These are phyloP conservation scores for Helogale parvula DNA, from an alignment of 2,113 vertebrate genomes.

Conservation along the genomic window DNA sequence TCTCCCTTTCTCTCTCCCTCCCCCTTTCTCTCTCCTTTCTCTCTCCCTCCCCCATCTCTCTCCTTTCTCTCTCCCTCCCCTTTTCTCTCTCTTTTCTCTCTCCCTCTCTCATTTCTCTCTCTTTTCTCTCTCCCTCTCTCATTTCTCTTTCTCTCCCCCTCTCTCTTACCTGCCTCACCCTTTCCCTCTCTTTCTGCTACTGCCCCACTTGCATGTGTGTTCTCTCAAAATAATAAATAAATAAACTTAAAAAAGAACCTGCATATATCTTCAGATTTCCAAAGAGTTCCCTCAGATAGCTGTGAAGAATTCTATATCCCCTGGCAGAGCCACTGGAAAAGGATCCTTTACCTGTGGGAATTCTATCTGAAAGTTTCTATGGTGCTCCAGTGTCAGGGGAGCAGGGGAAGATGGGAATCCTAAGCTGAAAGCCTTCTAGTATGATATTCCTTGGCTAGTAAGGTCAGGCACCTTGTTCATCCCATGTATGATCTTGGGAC, in stretches of 20 bases:
- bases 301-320: neutral
- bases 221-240: too few relatives aligned
- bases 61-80: too few relatives aligned
- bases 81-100: too few relatives aligned
- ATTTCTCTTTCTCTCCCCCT: too few relatives aligned
- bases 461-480: conserved; percentile 32
- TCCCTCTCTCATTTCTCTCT: too few relatives aligned
- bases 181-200: too few relatives aligned
- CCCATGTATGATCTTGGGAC: conserved; percentile 41
- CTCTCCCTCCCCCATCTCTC: too few relatives aligned
- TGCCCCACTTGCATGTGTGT: too few relatives aligned
- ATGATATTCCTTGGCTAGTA: conserved; percentile 47
- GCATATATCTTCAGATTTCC: conserved; percentile 34
- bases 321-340: conserved; percentile 40
- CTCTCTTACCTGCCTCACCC: too few relatives aligned
- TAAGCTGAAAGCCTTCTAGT: conserved; percentile 45
- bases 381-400: conserved; percentile 60
- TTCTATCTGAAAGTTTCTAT: conserved; percentile 73
- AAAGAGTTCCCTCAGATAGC: neutral
- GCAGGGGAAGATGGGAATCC: conserved; percentile 8
- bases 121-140: too few relatives aligned
- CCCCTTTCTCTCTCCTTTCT: too few relatives aligned
- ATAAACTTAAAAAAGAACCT: neutral
- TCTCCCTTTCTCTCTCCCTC: too few relatives aligned
- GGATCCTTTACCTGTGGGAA: conserved; percentile 68